Conservation (phyloP, 2,113 vertebrate genomes). For the Cardinalis cardinalis region DNA sequence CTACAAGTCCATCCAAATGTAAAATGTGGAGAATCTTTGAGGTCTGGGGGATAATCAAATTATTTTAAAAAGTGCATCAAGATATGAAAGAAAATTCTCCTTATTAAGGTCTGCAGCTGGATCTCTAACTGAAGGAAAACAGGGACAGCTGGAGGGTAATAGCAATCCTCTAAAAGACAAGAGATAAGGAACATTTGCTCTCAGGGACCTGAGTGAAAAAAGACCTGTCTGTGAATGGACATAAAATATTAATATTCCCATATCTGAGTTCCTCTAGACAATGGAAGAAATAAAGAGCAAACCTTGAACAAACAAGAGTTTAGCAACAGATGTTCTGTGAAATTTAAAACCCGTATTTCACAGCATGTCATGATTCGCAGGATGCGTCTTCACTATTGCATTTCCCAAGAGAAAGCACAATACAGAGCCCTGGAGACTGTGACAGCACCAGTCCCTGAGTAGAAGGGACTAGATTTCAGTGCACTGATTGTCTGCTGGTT, state of each 20-base stretch:
- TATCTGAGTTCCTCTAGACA: slow-evolving; percentile 1
- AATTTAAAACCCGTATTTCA: neutral
- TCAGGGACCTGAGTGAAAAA: slow-evolving; percentile 20
- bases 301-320: neutral
- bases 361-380: neutral
- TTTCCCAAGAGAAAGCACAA: neutral
- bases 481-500: neutral
- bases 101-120: neutral
- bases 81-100: neutral
- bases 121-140: neutral
- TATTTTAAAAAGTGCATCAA: neutral
- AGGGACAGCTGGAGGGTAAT: slow-evolving; percentile 1
- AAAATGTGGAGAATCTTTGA: neutral
- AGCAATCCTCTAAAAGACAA: neutral
- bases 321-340: neutral
- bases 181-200: slow-evolving; percentile 57
- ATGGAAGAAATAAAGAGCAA: neutral
- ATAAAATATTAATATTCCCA: slow-evolving; percentile 50
- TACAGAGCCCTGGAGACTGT: neutral
- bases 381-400: neutral
- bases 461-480: neutral
- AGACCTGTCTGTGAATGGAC: slow-evolving; percentile 28
- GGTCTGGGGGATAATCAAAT: neutral
- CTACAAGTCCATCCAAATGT: neutral
- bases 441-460: neutral